Base-by-base conservation (phyloP, 2,113 vertebrate genomes). In the Galeopterus variegatus region DNA sequence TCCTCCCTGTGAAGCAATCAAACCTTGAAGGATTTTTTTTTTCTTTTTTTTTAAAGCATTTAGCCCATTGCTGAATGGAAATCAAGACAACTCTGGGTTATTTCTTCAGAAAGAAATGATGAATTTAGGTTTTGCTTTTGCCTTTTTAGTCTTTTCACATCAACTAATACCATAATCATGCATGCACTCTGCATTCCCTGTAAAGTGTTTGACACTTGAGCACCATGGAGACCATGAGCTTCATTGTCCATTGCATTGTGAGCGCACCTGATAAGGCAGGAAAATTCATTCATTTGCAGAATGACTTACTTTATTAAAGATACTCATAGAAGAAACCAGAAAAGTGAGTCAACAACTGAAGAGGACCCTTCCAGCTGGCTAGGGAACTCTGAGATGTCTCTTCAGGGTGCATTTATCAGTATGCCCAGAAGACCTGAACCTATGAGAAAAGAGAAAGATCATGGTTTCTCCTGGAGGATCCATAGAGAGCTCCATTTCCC, bases 241-340 rank as follows among this genome's bases (percentile, higher is more conserved):
- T 96, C 96, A 92, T 85, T 92, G 94, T 54, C 73, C 41, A 83
- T 96, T 97, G 36, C 88, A 96, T 90, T 88, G 80, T 73, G 0
- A 0, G 58, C 77, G 94, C 14, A 75, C 58, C 80, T 90, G 96
- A 96, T 54, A 97, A 96, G 96, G 90, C 56, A 97, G 97, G 95
- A 56, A 97, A 97, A 95, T 97, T 18, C 8, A 69, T 88, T 93
- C 94, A 85, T 60, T 90, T 97, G 75, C 3, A 31, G 11, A 18
- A 1, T 83, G 91, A 83, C 13, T 54, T 93, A 31, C 18, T 62
- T 93, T 76, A 15, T 77, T 69, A 94, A 73, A 23, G 60, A n/a
- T 58, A 41, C 8, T 48, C 62, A 54, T 65, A 88, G 96, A 90
- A 69, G 69, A 84, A 96, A 96, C 94, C 54, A 24, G 56, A 54